Percentiles rank a stretch among this genome's conserved stretches.
Evolutionary conservation across 1,140 invertebrate species (phyloP).

Genomic region (Drosophila hydei): DNA sequence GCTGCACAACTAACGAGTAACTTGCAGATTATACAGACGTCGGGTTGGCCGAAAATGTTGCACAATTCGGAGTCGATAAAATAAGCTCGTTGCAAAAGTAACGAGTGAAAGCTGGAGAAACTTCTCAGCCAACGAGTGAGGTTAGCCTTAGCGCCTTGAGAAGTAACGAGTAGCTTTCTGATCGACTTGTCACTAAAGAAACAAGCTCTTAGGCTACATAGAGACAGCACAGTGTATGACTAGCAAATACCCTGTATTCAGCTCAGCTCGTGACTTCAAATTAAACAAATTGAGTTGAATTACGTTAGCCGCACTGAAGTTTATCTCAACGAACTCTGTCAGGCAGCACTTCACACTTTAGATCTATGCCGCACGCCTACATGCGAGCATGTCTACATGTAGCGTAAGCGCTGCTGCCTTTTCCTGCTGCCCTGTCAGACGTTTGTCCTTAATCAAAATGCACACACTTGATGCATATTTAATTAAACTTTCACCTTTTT

Average conservation of each 20-base stretch:
- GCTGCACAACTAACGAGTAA: no score
- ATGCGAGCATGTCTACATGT: not conserved
- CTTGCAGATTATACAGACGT: no score
- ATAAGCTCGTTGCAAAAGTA: conserved; percentile 3
- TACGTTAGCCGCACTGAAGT: not conserved
- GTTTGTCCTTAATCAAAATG: conserved; percentile 47
- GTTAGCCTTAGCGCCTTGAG: no score
- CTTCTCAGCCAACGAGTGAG: not conserved
- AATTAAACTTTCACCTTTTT: conserved; percentile 75
- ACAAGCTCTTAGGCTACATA: no score
- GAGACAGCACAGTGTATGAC: no score
- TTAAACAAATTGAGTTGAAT: no score
- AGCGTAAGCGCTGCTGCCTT: conserved; percentile 10
- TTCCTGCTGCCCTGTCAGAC: conserved; percentile 14
- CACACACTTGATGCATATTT: conserved; percentile 67
- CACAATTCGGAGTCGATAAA: no score
- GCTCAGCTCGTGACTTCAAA: no score
- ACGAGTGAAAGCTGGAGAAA: not conserved
- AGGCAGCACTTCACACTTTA: not conserved
- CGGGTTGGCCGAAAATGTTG: no score
- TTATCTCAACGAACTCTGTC: not conserved
- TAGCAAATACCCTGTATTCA: not conserved
- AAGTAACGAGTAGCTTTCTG: no score
- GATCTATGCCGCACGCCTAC: not conserved
- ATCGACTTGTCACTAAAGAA: no score